A percentile compares a stretch with the other conserved stretches of the same genome.
Evolutionary conservation across 2,888 invertebrate genomes (phyloP).

Genomic region (Globia sparganii): DNA sequence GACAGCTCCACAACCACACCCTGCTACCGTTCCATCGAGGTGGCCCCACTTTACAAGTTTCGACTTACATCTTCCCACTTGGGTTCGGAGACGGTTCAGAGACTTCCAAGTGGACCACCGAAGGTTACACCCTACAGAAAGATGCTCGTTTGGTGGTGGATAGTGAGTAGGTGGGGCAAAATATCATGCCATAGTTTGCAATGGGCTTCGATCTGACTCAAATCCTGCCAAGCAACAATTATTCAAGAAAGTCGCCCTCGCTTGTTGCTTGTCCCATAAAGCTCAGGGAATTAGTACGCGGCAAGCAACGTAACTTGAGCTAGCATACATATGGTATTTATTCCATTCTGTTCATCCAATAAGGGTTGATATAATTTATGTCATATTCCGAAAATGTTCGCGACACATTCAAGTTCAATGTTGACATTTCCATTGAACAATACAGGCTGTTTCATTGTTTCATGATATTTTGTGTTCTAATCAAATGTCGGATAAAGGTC

Average conservation of each 20-base stretch:
- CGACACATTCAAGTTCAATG: constrained; percentile 82
- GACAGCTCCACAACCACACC: neutral
- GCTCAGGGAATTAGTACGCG: constrained; percentile 80
- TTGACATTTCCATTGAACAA: constrained; percentile 87
- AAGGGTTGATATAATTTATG: constrained; percentile 88
- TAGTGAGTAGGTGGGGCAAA: neutral
- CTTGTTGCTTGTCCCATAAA: constrained; percentile 64
- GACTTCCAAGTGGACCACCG: neutral
- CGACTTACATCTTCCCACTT: neutral
- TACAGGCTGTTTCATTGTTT: constrained; percentile 84
- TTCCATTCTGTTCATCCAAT: constrained; percentile 83
- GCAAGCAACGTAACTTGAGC: constrained; percentile 85
- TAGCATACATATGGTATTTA: constrained; percentile 88
- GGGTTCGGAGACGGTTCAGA: neutral
- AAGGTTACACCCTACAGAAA: neutral
- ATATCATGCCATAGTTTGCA: neutral
- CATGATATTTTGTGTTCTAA: constrained; percentile 75
- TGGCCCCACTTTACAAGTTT: neutral
- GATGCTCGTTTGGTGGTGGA: neutral
- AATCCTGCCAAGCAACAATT: too few relatives aligned
- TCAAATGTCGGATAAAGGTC: constrained; percentile 77
- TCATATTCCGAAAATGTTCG: constrained; percentile 84
- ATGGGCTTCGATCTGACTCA: neutral
- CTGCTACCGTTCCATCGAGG: neutral
- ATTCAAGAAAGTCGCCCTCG: constrained; percentile 49